A percentile compares a stretch with the other conserved stretches of the same genome.
phyloP scores from a whole-genome alignment of 2,888 invertebrate species.

The Hofmannophila pseudospretella region DNA sequence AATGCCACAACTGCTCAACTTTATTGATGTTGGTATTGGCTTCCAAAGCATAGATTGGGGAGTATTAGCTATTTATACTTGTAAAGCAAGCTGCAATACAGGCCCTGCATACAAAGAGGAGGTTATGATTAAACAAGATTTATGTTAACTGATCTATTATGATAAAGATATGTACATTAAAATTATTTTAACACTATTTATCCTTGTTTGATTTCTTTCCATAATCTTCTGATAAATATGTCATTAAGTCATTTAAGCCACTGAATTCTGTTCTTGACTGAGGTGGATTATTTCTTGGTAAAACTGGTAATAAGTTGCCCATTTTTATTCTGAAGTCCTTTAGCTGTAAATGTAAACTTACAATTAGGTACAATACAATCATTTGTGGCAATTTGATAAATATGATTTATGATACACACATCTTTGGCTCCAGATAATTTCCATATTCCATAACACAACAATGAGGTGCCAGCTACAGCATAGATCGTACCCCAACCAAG shows the following conservation, averaged over 20 bases:
- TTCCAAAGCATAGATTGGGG: slow-evolving; percentile 92
- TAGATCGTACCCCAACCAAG: slow-evolving; percentile 92
- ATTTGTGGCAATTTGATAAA: no score
- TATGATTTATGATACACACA: no score
- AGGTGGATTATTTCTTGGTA: slow-evolving; percentile 88
- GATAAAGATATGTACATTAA: slow-evolving; percentile 11
- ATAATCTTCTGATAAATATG: slow-evolving; percentile 83
- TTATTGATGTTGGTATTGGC: slow-evolving; percentile 80
- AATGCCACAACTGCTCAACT: slow-evolving; percentile 88
- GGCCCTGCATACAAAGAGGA: slow-evolving; percentile 85
- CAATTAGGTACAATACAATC: no score
- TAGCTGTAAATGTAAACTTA: slow-evolving; percentile 80
- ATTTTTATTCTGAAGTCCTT: slow-evolving; percentile 90
- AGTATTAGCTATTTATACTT: slow-evolving; percentile 90
- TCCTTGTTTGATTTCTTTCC: slow-evolving; percentile 47
- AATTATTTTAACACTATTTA: slow-evolving; percentile 20
- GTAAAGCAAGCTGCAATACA: slow-evolving; percentile 84
- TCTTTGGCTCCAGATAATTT: slow-evolving; percentile 91
- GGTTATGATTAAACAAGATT: slow-evolving; percentile 91
- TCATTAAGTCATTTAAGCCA: slow-evolving; percentile 89
- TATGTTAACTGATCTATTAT: slow-evolving; percentile 47
- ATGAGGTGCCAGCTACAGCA: slow-evolving; percentile 90
- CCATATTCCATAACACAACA: slow-evolving; percentile 90
- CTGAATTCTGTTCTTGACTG: slow-evolving; percentile 92
- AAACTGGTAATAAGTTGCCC: slow-evolving; percentile 85